A percentile compares a stretch with the other conserved stretches of the same genome.
Evolutionary conservation across 2,113 vertebrate species (phyloP).

Genomic region (Ochotona princeps): DNA sequence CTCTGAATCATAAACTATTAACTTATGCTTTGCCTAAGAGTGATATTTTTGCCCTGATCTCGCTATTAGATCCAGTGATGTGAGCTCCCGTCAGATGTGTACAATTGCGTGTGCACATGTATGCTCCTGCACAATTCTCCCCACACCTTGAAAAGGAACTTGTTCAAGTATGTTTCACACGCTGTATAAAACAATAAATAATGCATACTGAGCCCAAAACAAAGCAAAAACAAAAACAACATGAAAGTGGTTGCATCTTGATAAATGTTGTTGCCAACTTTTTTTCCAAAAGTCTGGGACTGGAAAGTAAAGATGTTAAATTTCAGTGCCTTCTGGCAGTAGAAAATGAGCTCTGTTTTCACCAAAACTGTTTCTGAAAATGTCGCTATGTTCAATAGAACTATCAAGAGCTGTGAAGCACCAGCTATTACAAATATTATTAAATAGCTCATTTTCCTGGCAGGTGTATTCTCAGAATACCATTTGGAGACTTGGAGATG

Average conservation of each 20-base stretch:
- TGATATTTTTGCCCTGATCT: neutral
- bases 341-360: constrained; percentile 38
- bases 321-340: neutral
- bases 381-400: neutral
- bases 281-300: neutral
- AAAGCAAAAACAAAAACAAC: neutral
- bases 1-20: constrained; percentile 19
- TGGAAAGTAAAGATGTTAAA: neutral
- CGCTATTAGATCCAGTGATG: neutral
- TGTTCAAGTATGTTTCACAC: neutral
- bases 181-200: neutral
- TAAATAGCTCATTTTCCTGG: neutral
- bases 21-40: neutral
- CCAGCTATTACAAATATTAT: neutral
- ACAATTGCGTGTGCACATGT: neutral
- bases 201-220: neutral
- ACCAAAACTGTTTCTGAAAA: neutral
- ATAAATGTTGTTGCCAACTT: neutral
- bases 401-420: neutral
- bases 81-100: neutral
- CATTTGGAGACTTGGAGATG: neutral
- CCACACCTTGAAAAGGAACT: neutral
- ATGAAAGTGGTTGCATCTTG: neutral
- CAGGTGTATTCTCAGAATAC: neutral
- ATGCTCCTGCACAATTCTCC: neutral